Percentiles rank a stretch among this genome's conserved stretches.
These are phyloP conservation scores for Lophius americanus DNA, from an alignment of 2,797 vertebrate genomes.

Conservation along the genomic window DNA sequence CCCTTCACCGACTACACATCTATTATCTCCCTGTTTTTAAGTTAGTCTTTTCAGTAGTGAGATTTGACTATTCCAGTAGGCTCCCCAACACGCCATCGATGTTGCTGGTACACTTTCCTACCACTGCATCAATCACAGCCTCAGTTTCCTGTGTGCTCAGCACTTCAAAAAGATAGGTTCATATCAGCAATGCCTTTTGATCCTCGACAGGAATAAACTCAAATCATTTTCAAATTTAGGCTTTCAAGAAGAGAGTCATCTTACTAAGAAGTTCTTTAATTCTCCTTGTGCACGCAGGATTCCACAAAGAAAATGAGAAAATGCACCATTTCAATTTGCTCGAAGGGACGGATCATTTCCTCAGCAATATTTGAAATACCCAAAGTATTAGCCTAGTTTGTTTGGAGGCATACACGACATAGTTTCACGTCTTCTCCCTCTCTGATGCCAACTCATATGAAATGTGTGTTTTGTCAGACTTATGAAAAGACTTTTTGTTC, in stretches of 20 bases:
- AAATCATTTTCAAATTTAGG: conserved; percentile 44
- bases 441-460: conserved; percentile 25
- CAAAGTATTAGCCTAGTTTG: conserved; percentile 36
- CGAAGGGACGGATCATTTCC: conserved; percentile 47
- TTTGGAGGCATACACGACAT: conserved; percentile 46
- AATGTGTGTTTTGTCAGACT: conserved; percentile 10
- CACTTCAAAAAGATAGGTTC: conserved; percentile 30
- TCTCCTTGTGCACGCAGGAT: conserved; percentile 2
- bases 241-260: conserved; percentile 35
- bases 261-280: conserved; percentile 37
- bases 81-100: conserved; percentile 18
- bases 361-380: conserved; percentile 23
- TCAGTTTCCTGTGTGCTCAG: conserved; percentile 10
- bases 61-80: conserved; percentile 17
- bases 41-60: conserved; percentile 41
- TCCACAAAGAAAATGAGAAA: conserved; percentile 45
- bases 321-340: conserved; percentile 49
- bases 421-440: conserved; percentile 22
- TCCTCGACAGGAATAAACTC: conserved; percentile 39
- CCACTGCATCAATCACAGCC: conserved; percentile 43
- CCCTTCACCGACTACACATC: conserved; percentile 23
- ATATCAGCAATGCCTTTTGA: conserved; percentile 50
- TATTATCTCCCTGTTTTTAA: conserved; percentile 28
- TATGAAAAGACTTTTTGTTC: conserved; percentile 12
- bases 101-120: conserved; percentile 19